Evolutionary conservation across 2,113 vertebrate genomes (phyloP), one percentile per base, ranked within the genome.

Genomic region (Silurus glanis): DNA sequence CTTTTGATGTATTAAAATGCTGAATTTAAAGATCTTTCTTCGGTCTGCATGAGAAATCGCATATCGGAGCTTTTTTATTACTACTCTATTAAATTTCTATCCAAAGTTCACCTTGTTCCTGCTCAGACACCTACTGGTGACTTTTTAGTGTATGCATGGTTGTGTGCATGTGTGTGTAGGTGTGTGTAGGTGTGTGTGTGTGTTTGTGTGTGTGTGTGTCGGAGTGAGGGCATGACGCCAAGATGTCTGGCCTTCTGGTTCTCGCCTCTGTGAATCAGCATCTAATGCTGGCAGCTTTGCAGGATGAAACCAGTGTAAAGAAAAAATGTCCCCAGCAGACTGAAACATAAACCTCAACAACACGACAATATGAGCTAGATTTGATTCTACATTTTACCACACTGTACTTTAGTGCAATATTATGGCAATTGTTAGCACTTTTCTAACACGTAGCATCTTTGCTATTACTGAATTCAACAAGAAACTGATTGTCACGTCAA

Each of bases 1-100:
- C 37, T 37, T 37, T 37, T 37, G 37, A 37, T 37, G 37, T 37
- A 37, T 37, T 37, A 37, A 37, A 37, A 37, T 37, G 37, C 37
- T 37, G 37, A 2, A 37, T 37, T 37, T 37, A 37, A 37, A 37
- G 37, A 37, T 37, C 37, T 37, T 1, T 1, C 37, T 37, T 37
- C 1, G 2, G 37, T 37, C 37, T 37, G 37, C 37, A 37, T 37
- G 37, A 37, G 49, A 87, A 75, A 76, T 25, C 23, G 71, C 55
- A 56, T 80, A 69, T 87, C 56, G 82, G n/a, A 71, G 80, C 83
- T 17, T 25, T 0, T 25, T 84, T 59, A 49, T 66, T 58, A 37
- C 37, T 37, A 85, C 49, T 69, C 67, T 19, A 28, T 71, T 23
- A 16, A 80, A 83, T 82, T 45, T 82, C 10, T 37, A 45, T 80